Conservation (phyloP, 1,140 invertebrate genomes). For the Bombus confusus region DNA sequence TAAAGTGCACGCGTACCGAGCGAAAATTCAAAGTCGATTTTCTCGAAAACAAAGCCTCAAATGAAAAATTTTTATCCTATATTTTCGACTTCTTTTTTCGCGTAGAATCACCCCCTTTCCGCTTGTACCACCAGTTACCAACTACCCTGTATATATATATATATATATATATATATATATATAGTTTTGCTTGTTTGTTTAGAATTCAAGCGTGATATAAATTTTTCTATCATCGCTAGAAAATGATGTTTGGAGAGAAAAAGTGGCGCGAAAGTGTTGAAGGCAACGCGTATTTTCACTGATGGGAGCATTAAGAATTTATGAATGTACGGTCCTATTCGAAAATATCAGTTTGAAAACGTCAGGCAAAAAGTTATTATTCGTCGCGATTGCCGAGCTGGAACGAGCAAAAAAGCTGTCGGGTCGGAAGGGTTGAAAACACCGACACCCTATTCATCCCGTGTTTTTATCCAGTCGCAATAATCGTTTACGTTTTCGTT, state of each 20-base stretch:
- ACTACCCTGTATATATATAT: too few relatives aligned
- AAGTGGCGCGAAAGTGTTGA: background rate
- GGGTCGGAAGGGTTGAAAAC: background rate
- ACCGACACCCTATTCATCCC: background rate
- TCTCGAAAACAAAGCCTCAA: too few relatives aligned
- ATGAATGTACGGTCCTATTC: background rate
- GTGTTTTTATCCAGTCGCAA: slow-evolving; percentile 15
- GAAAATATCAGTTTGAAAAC: background rate
- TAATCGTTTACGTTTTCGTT: slow-evolving; percentile 32
- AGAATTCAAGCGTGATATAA: background rate
- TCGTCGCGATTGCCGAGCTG: background rate
- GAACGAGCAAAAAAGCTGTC: background rate
- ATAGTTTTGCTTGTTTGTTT: background rate
- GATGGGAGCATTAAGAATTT: background rate
- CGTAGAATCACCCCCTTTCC: too few relatives aligned
- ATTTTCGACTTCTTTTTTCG: too few relatives aligned
- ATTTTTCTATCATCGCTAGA: too few relatives aligned
- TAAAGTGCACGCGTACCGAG: too few relatives aligned
- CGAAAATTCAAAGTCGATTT: too few relatives aligned
- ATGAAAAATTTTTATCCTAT: too few relatives aligned
- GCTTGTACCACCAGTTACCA: too few relatives aligned
- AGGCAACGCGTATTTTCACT: background rate
- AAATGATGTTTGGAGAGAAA: too few relatives aligned
- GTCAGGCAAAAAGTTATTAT: too few relatives aligned
- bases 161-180: too few relatives aligned